These are phyloP conservation scores for Sebastolobus altivelis DNA, from an alignment of 2,797 vertebrate species.

Conservation along the genomic window DNA sequence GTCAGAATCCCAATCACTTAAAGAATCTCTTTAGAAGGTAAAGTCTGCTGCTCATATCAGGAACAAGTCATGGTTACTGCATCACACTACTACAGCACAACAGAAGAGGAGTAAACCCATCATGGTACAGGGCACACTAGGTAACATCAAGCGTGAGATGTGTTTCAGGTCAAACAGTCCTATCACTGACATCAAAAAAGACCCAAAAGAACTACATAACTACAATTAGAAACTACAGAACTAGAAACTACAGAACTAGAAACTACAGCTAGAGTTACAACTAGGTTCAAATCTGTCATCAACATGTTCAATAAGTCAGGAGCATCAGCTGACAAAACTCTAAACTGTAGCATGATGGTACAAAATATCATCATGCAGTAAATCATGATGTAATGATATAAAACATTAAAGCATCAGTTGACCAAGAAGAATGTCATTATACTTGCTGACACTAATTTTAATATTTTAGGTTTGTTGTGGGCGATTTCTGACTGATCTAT, in stretches of 20 bases:
- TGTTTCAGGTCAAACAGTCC: not conserved
- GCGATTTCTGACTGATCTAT: not conserved
- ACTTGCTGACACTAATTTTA: not conserved
- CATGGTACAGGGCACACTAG: not conserved
- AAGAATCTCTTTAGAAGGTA: conserved; percentile 34
- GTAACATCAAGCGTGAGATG: not conserved
- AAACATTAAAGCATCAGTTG: not conserved
- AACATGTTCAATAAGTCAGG: not conserved
- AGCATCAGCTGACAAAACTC: not conserved
- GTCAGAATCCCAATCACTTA: conserved; percentile 27
- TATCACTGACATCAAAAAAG: not conserved
- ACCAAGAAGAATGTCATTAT: not conserved
- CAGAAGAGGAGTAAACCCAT: not conserved
- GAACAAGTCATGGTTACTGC: not conserved
- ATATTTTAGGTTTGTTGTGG: not conserved
- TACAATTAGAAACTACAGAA: not conserved
- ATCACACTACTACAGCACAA: not conserved
- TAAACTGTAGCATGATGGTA: not conserved
- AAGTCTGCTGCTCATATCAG: not conserved
- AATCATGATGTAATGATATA: too few species aligned
- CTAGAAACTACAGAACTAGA: not conserved
- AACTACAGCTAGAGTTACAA: not conserved
- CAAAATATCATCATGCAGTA: not conserved
- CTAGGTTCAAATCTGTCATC: not conserved
- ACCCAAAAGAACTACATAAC: not conserved